Conservation (phyloP, 2,113 vertebrate genomes). For the Uria aalge region DNA sequence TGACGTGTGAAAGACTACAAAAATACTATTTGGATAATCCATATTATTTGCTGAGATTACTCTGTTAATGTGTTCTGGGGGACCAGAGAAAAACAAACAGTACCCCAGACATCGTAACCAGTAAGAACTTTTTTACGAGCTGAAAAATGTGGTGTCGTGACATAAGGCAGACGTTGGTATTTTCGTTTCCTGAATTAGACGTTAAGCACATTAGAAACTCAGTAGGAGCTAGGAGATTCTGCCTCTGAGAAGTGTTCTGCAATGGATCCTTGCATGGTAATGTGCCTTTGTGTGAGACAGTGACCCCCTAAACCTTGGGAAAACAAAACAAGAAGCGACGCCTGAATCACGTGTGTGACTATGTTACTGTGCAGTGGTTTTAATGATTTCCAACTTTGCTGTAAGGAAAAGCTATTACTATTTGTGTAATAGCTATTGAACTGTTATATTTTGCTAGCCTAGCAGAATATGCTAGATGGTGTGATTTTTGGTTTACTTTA, state of each 20-base stretch:
- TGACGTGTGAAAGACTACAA: background rate
- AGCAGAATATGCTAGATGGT: background rate
- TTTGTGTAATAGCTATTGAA: background rate
- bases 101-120: background rate
- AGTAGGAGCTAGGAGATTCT: background rate
- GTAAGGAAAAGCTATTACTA: background rate
- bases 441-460: background rate
- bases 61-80: background rate
- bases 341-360: background rate
- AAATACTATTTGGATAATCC: background rate
- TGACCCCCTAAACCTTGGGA: conserved; percentile 2
- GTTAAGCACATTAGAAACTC: background rate
- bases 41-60: background rate
- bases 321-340: background rate
- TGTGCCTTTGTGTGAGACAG: background rate
- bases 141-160: conserved; percentile 30
- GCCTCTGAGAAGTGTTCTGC: background rate
- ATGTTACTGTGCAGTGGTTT: background rate
- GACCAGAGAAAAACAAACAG: background rate
- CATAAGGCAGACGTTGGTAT: conserved; percentile 19
- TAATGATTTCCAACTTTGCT: conserved; percentile 7
- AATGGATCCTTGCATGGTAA: background rate
- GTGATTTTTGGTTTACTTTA: background rate
- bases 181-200: conserved; percentile 49
- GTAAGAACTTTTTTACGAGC: background rate